A percentile compares a stretch with the other conserved stretches of the same genome.
phyloP scores from a whole-genome alignment of 2,888 invertebrate genomes.

The Meliscaeva auricollis region DNA sequence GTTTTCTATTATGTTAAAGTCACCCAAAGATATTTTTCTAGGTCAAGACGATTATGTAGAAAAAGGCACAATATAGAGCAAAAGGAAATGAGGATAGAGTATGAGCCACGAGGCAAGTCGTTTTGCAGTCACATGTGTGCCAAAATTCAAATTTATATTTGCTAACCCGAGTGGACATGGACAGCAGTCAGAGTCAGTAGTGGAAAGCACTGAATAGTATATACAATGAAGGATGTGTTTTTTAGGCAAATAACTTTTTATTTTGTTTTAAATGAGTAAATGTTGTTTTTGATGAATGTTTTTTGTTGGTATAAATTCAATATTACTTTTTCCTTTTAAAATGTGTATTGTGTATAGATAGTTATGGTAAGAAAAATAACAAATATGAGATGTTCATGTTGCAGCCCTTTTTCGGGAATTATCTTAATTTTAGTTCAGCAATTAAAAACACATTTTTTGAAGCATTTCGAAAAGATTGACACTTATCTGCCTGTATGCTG shows the following conservation, averaged over 20 bases:
- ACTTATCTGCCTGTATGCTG: no score
- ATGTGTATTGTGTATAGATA: no score
- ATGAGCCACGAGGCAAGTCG: constrained; percentile 11
- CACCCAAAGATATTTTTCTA: constrained; percentile 72
- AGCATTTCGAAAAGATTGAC: no score
- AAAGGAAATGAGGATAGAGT: no score
- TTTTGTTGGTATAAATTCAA: constrained; percentile 57
- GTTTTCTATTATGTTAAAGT: constrained; percentile 20
- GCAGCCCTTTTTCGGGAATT: no score
- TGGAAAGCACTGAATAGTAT: background rate
- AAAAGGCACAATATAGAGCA: background rate
- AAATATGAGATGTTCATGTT: no score
- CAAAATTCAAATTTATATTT: constrained; percentile 69
- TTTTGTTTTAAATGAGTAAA: constrained; percentile 31
- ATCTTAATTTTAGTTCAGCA: no score
- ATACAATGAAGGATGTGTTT: background rate
- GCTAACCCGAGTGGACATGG: constrained; percentile 51
- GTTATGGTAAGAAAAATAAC: no score
- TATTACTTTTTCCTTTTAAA: constrained; percentile 16
- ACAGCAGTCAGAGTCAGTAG: background rate
- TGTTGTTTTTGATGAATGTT: constrained; percentile 67
- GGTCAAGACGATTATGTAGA: constrained; percentile 56
- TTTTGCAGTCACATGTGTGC: constrained; percentile 68
- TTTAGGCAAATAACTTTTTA: constrained; percentile 37
- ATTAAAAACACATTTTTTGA: no score